phyloP scores from a whole-genome alignment of 2,113 vertebrate species.

The Tragelaphus scriptus region DNA sequence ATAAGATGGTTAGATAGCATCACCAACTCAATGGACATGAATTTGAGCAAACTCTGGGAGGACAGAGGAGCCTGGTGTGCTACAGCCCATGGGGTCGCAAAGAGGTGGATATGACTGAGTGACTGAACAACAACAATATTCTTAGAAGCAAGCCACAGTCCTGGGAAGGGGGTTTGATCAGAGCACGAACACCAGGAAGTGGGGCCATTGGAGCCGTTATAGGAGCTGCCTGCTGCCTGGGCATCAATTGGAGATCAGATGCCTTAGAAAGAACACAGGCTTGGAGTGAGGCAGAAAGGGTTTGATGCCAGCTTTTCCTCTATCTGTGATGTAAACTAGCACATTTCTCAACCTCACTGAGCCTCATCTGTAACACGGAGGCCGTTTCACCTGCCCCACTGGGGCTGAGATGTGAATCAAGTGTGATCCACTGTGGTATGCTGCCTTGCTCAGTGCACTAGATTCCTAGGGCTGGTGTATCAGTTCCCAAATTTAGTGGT shows the following conservation, averaged over 20 bases:
- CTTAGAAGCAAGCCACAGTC: background rate
- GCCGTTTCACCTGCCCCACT: accelerated
- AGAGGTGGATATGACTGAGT: background rate
- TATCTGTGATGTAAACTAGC: background rate
- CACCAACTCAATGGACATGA: background rate
- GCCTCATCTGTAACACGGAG: background rate
- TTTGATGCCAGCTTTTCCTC: background rate
- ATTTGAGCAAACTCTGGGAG: background rate
- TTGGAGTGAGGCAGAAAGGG: background rate
- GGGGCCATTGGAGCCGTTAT: too few species aligned
- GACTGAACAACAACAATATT: background rate
- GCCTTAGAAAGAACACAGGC: background rate
- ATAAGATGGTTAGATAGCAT: background rate
- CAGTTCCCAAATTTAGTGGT: too few species aligned
- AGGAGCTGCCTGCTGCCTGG: accelerated
- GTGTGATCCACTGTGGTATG: accelerated
- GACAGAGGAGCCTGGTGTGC: background rate
- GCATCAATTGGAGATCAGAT: background rate
- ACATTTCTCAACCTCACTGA: background rate
- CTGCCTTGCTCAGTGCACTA: accelerated
- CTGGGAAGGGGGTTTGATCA: background rate
- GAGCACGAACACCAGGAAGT: background rate
- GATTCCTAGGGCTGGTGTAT: background rate
- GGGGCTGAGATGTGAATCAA: background rate
- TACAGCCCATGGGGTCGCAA: background rate